These are phyloP conservation scores for Leptinotarsa rubiginosa DNA, from an alignment of 2,888 invertebrate genomes.

Conservation along the genomic window DNA sequence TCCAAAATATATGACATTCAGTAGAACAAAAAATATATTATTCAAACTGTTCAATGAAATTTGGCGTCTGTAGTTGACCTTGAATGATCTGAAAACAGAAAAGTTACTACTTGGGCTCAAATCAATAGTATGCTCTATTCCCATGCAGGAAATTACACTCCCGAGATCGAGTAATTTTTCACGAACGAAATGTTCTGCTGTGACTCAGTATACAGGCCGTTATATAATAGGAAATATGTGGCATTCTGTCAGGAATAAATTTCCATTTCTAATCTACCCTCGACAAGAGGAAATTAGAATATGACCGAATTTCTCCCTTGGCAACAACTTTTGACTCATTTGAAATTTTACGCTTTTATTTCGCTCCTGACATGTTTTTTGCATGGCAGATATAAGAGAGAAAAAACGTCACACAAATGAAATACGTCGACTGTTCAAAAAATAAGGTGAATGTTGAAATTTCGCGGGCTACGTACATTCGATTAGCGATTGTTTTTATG, in stretches of 20 bases:
- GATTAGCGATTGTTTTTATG: too few species aligned
- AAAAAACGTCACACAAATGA: background rate
- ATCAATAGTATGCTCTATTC: too few species aligned
- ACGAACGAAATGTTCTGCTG: background rate
- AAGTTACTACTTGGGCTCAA: too few species aligned
- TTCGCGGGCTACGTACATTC: too few species aligned
- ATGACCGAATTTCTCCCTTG: constrained; percentile 14
- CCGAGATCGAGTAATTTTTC: too few species aligned
- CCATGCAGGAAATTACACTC: too few species aligned
- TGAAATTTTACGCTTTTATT: background rate
- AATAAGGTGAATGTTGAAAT: too few species aligned
- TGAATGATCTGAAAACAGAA: too few species aligned
- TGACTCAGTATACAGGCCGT: background rate
- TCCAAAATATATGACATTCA: too few species aligned
- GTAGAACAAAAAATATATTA: too few species aligned
- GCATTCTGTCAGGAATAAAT: constrained; percentile 3
- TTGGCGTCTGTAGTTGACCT: too few species aligned
- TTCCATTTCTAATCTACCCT: constrained; percentile 4
- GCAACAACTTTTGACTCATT: constrained; percentile 1
- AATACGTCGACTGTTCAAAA: background rate
- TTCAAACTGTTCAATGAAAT: too few species aligned
- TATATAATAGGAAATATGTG: background rate
- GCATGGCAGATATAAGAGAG: background rate
- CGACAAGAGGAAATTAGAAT: constrained; percentile 9
- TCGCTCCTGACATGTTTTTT: background rate